Evolutionary conservation across 2,888 invertebrate genomes (phyloP).

Genomic region (Arctia plantaginis): DNA sequence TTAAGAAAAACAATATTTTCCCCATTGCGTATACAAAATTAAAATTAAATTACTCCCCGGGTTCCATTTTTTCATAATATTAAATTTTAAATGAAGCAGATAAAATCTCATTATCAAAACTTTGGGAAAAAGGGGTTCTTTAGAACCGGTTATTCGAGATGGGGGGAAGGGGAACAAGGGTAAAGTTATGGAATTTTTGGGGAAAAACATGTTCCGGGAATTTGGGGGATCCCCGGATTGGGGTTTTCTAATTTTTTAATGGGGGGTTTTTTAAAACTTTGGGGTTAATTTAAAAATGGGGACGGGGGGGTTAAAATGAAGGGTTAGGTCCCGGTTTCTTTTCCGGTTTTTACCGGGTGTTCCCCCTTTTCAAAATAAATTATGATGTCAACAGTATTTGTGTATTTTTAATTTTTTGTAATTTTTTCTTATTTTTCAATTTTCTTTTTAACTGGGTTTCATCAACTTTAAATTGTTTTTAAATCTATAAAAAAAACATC

Average conservation of each 20-base stretch:
- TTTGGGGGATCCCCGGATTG: slow-evolving; percentile 7
- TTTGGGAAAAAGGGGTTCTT: slow-evolving; percentile 35
- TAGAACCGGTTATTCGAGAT: slow-evolving; percentile 47
- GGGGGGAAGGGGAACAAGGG: slow-evolving; percentile 27
- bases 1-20: not conserved
- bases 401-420: no score
- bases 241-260: not conserved
- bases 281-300: not conserved
- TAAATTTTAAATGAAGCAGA: slow-evolving; percentile 36
- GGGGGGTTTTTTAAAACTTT: not conserved
- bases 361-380: no score
- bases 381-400: no score
- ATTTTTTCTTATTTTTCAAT: no score
- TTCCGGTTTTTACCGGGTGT: no score
- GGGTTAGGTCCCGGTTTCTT: not conserved
- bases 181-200: slow-evolving; percentile 28
- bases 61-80: slow-evolving; percentile 24
- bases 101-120: slow-evolving; percentile 49
- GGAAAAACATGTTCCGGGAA: slow-evolving; percentile 20
- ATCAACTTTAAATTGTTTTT: no score
- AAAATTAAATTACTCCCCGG: slow-evolving; percentile 12
- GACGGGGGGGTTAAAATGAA: not conserved
- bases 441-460: no score
- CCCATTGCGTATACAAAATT: not conserved
- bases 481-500: no score